Conservation (phyloP, 2,797 vertebrate genomes). For the Lagodon rhomboides region DNA sequence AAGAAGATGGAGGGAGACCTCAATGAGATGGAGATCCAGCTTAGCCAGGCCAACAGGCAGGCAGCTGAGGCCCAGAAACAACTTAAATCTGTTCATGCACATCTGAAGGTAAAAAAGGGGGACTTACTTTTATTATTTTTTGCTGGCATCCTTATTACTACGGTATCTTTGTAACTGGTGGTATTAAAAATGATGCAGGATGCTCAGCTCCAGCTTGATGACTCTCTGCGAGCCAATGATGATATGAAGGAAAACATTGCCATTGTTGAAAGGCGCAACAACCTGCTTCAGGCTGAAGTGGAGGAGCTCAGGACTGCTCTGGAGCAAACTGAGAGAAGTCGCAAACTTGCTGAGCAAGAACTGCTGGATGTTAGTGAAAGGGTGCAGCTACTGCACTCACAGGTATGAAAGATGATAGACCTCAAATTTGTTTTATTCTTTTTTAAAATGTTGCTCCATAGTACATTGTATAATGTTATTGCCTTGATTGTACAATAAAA, state of each 20-base stretch:
- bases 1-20: constrained; percentile 93
- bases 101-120: constrained; percentile 82
- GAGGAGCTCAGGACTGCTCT: constrained; percentile 86
- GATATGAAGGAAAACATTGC: constrained; percentile 80
- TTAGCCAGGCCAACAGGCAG: constrained; percentile 86
- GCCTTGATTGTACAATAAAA: neutral
- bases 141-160: neutral
- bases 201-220: constrained; percentile 82
- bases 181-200: constrained; percentile 64
- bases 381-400: constrained; percentile 86
- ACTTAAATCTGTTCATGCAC: constrained; percentile 84
- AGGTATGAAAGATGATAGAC: constrained; percentile 54
- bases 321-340: constrained; percentile 86
- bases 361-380: constrained; percentile 84
- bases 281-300: constrained; percentile 82
- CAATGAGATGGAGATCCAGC: constrained; percentile 94
- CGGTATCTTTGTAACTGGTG: neutral
- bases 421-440: neutral
- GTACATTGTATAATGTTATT: neutral
- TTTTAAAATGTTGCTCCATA: neutral
- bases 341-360: constrained; percentile 81
- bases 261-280: constrained; percentile 82
- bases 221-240: constrained; percentile 72
- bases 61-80: constrained; percentile 90
- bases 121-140: neutral